A percentile compares a stretch with the other conserved stretches of the same genome.
phyloP scores from a whole-genome alignment of 2,113 vertebrate genomes.

The Ptyas mucosa region DNA sequence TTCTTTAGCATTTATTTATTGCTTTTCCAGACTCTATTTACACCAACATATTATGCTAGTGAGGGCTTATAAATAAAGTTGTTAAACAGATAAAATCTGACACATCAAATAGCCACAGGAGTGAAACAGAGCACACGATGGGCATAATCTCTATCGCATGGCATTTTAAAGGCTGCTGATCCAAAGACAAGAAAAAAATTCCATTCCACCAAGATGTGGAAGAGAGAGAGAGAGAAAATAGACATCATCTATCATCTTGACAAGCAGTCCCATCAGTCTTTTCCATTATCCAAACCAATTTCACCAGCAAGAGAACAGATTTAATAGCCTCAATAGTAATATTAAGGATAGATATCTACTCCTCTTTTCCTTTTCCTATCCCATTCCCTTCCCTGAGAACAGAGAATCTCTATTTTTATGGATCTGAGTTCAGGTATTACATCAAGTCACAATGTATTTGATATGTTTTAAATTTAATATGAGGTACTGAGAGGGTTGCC shows the following conservation, averaged over 20 bases:
- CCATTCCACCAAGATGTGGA: background rate
- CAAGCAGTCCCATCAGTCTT: background rate
- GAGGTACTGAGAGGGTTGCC: background rate
- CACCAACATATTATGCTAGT: background rate
- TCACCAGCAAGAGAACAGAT: background rate
- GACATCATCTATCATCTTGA: background rate
- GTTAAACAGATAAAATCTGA: background rate
- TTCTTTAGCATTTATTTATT: background rate
- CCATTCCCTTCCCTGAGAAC: background rate
- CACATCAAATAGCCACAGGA: background rate
- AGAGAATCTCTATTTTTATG: background rate
- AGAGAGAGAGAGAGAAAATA: background rate
- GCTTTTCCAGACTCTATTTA: background rate
- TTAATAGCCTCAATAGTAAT: background rate
- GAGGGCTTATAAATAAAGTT: background rate
- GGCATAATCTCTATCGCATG: background rate
- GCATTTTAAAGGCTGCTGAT: background rate
- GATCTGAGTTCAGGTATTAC: background rate
- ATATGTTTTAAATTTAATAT: background rate
- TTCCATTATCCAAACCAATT: background rate
- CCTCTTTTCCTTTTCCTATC: background rate
- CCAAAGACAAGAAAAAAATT: background rate
- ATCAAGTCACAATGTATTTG: background rate
- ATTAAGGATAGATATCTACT: background rate
- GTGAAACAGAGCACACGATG: background rate